Conservation (phyloP, 2,888 invertebrate species). For the Oligia latruncula region DNA sequence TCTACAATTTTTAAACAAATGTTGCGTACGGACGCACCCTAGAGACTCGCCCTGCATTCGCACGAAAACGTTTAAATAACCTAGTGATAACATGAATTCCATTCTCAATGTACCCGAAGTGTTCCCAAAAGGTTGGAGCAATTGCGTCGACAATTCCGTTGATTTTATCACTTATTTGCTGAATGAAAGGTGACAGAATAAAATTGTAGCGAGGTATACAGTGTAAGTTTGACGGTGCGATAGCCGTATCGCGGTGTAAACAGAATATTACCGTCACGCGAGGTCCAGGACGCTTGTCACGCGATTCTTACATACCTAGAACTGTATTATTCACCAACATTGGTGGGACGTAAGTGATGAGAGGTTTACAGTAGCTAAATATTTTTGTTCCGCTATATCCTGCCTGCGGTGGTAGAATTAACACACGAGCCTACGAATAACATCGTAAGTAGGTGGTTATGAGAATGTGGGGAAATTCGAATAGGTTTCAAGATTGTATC, state of each 20-base stretch:
- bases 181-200: conserved; percentile 39
- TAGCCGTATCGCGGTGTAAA: conserved; percentile 68
- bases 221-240: conserved; percentile 62
- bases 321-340: conserved; percentile 64
- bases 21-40: conserved; percentile 55
- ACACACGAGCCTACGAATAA: conserved; percentile 6
- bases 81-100: conserved; percentile 56
- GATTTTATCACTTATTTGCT: conserved; percentile 55
- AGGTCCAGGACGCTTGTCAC: conserved; percentile 67
- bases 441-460: not conserved
- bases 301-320: conserved; percentile 57
- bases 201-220: conserved; percentile 49
- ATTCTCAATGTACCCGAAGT: conserved; percentile 41
- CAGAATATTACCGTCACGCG: conserved; percentile 70
- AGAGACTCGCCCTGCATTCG: conserved; percentile 55
- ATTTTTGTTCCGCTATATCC: not conserved
- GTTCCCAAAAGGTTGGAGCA: conserved; percentile 51
- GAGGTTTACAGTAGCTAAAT: conserved; percentile 1
- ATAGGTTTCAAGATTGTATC: conserved; percentile 5
- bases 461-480: not conserved
- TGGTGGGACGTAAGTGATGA: conserved; percentile 38
- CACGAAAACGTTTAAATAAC: conserved; percentile 59
- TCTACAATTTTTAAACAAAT: conserved; percentile 40
- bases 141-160: conserved; percentile 63
- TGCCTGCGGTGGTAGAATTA: not conserved